A percentile compares a stretch with the other conserved stretches of the same genome.
These are phyloP conservation scores for Lithobates sylvaticus DNA, from an alignment of 2,797 vertebrate species.

Conservation along the genomic window DNA sequence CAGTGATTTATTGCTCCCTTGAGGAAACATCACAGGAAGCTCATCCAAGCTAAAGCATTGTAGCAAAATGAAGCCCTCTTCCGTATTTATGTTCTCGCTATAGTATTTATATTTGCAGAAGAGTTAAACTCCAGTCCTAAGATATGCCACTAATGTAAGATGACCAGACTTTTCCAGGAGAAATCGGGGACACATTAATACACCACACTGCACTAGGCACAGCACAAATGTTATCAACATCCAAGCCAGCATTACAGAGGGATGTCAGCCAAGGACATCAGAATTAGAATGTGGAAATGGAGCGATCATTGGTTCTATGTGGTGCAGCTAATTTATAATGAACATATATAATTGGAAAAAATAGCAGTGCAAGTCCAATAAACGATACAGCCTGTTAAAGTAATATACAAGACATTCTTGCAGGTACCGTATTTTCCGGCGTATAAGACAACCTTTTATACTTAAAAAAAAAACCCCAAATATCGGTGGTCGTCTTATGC, in stretches of 20 bases:
- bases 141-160: background rate
- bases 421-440: too few relatives aligned
- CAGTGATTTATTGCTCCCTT: conserved; percentile 20
- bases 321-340: too few relatives aligned
- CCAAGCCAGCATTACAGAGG: background rate
- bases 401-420: too few relatives aligned
- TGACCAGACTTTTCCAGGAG: background rate
- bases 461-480: too few relatives aligned
- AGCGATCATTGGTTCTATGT: too few relatives aligned
- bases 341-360: too few relatives aligned
- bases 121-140: background rate
- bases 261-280: too few relatives aligned
- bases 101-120: background rate
- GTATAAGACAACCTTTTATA: too few relatives aligned
- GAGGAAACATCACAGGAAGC: conserved; percentile 19
- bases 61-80: background rate
- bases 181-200: background rate
- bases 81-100: background rate
- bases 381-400: too few relatives aligned
- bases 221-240: background rate
- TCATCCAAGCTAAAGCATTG: background rate
- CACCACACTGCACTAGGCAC: background rate
- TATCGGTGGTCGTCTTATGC: too few relatives aligned
- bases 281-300: too few relatives aligned
- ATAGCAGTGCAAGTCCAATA: too few relatives aligned